Base-by-base conservation (phyloP, 2,888 invertebrate species). In the Tryphoninae sp. region DNA sequence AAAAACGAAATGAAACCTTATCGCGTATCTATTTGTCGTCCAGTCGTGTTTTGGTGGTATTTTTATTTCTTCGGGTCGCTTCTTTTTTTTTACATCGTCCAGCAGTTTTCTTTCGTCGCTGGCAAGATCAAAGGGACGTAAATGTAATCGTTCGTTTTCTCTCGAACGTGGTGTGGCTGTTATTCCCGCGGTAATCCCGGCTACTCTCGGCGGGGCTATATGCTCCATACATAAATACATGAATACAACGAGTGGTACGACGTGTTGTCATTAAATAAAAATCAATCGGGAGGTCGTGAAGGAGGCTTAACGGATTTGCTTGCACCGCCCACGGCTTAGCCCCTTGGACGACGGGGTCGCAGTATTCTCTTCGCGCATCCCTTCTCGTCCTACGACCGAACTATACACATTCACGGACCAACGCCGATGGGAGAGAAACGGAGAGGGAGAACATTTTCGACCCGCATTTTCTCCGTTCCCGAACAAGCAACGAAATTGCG, bases 211-310 rank as follows among this genome's bases (percentile, higher is more conserved):
- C 76, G 83, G 84, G 83, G 74, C 83, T 82, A 86, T 80, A 83
- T 84, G 86, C 87, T 85, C 87, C 81, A 86, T 87, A 86, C 87
- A 89, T 89, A 89, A 90, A 89, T 89, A 88, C 89, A 90, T 87
- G 88, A 89, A 88, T 87, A 87, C 83, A 84, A 82, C 71, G 62
- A 64, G 82, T 86, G 87, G 87, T 68, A 74, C 65, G 86, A 87
- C 86, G 88, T 89, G 91, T 91, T 91, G 90, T 90, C 92, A 92
- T 92, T 92, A 92, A 92, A 92, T 92, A 92, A 92, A 92, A 92
- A 92, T 92, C 92, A 92, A 92, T 92, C 92, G 91, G 90, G 85
- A 90, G 91, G 89, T 90, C 90, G 91, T 89, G 89, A 91, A 92
- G 92, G 90, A 90, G 89, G 92, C 92, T 92, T 92, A 92, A 90